A percentile compares a stretch with the other conserved stretches of the same genome.
Conservation (phyloP, 2,797 vertebrate genomes). For the Phoeniculus purpureus region DNA sequence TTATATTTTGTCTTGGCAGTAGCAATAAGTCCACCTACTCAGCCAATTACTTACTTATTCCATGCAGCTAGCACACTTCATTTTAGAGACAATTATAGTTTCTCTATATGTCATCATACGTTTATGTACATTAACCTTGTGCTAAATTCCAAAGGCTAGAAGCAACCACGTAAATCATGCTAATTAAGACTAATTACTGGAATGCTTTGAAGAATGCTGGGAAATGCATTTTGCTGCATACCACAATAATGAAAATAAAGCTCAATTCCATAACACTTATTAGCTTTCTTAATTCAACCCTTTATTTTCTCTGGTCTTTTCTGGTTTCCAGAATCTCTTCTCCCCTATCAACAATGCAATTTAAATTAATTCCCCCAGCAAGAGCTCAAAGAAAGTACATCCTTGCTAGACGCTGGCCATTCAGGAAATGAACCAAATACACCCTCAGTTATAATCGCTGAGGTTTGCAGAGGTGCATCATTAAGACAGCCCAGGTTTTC, state of each 20-base stretch:
- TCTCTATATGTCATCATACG: conserved; percentile 25
- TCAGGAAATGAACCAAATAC: neutral
- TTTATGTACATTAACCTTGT: conserved; percentile 53
- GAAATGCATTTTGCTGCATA: conserved; percentile 28
- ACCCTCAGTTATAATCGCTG: neutral
- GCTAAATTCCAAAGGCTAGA: conserved; percentile 31
- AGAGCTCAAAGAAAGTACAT: neutral
- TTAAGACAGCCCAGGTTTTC: neutral
- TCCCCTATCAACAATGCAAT: neutral
- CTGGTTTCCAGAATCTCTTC: neutral
- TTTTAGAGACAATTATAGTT: conserved; percentile 33
- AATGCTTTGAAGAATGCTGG: neutral
- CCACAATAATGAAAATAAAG: neutral
- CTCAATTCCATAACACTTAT: neutral
- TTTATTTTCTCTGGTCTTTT: neutral
- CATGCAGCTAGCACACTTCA: neutral
- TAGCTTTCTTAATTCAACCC: neutral
- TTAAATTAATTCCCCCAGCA: neutral
- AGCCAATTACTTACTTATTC: conserved; percentile 25
- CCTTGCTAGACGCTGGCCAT: neutral
- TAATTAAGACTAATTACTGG: conserved; percentile 64
- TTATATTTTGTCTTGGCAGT: neutral
- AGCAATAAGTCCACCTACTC: conserved; percentile 27
- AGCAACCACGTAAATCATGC: conserved; percentile 22
- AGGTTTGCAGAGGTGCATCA: neutral